Evolutionary conservation across 2,888 invertebrate genomes (phyloP), one percentile per base, ranked within the genome.

Genomic region (Mythimna pallens): DNA sequence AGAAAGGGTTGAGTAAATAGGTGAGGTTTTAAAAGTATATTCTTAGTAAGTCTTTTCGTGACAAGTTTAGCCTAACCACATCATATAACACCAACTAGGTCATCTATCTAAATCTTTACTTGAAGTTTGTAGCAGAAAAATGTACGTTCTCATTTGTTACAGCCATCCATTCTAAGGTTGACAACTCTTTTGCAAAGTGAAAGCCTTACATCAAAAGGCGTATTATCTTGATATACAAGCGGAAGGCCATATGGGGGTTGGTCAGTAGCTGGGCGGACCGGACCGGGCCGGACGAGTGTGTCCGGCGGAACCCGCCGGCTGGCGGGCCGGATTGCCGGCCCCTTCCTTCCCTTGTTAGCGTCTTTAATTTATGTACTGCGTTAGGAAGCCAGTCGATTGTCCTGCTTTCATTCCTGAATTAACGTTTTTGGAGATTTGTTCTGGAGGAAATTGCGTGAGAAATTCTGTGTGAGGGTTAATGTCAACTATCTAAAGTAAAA

Each of bases 261-360:
- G 74, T 69, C 83, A 74, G 71, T 67, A 62, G 71, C 72, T 47
- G 72, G 85, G 73, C 80, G 82, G 78, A 64, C 67, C 81, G 85
- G 80, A 65, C 81, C 86, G 88, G 86, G 82, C 87, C 89, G 85
- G 83, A 86, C 86, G 87, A 87, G 88, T 86, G 86, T 84, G 80
- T 89, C 89, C 91, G 88, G 80, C 90, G 92, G 91, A 92, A 88
- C 91, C 76, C 80, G 84, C 83, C 84, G 86, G 86, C 86, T 83
- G 86, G 89, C 87, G 88, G 83, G 86, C 89, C 87, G 88, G 90
- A 86, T 84, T 83, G 86, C 89, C 87, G 88, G 90, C 89, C 84
- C 92, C 92, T 90, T 90, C 92, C 91, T 89, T 85, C 80, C 79
- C 80, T 79, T 78, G 85, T 80, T 86, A 83, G 87, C 78, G 84